These are phyloP conservation scores for Maconellicoccus hirsutus DNA, from an alignment of 1,140 invertebrate species.

Conservation along the genomic window DNA sequence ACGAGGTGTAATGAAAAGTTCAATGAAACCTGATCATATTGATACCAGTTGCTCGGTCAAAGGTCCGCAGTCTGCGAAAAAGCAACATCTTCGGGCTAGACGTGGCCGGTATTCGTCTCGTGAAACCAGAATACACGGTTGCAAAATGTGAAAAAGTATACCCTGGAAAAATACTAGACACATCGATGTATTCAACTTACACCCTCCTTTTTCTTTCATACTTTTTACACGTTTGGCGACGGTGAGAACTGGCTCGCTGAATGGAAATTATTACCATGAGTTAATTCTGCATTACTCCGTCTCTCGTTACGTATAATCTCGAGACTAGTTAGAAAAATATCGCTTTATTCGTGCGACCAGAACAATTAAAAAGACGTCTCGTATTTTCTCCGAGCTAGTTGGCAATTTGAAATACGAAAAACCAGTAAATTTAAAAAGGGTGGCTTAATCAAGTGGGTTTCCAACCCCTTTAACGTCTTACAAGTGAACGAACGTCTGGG, in stretches of 20 bases:
- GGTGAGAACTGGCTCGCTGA: neutral
- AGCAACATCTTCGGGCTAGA: neutral
- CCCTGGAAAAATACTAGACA: neutral
- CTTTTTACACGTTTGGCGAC: neutral
- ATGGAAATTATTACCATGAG: neutral
- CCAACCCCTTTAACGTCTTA: no score
- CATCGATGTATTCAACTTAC: neutral
- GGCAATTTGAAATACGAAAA: no score
- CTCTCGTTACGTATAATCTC: no score
- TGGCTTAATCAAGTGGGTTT: no score
- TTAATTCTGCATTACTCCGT: no score
- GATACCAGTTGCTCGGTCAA: neutral
- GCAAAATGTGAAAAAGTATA: neutral
- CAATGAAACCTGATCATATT: neutral
- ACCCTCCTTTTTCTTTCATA: neutral
- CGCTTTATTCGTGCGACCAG: no score
- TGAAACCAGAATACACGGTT: neutral
- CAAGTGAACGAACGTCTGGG: no score
- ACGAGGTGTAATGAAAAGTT: neutral
- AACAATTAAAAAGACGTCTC: no score
- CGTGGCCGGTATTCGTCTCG: no score
- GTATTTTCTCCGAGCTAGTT: no score
- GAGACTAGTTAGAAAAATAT: no score
- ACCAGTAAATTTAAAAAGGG: no score
- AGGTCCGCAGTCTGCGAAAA: conserved; percentile 5